Evolutionary conservation across 2,113 vertebrate species (phyloP).

Genomic region (Orcinus orca): DNA sequence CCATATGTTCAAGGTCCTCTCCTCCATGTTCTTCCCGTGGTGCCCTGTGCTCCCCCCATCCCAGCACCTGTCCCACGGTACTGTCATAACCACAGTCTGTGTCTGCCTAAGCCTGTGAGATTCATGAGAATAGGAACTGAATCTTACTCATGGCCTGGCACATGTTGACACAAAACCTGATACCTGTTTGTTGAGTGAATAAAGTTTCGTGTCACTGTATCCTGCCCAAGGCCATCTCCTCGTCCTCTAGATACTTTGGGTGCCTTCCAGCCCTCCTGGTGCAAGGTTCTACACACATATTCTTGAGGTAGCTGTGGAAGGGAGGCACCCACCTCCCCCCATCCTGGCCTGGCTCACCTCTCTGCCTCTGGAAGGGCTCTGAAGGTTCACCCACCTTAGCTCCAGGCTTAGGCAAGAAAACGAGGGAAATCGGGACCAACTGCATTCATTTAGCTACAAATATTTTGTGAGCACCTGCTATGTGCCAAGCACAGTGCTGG

Average conservation of each 20-base stretch:
- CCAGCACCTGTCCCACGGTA: rapidly evolving
- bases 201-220: neutral
- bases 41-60: neutral
- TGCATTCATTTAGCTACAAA: neutral
- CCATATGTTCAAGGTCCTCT: neutral
- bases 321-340: neutral
- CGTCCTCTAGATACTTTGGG: neutral
- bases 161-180: neutral
- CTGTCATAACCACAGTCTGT: neutral
- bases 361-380: neutral
- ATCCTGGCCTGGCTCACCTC: neutral
- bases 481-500: neutral
- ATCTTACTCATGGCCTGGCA: neutral
- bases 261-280: neutral
- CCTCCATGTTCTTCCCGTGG: neutral
- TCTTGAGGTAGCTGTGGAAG: neutral
- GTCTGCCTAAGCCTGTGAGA: neutral
- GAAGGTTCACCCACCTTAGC: neutral
- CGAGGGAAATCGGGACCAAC: neutral
- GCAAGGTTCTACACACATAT: neutral
- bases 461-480: neutral
- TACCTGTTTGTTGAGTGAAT: neutral
- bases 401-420: neutral
- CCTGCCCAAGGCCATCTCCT: neutral
- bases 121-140: neutral